Conservation (phyloP, 23 tunicate species). For the Trididemnum clinides region DNA sequence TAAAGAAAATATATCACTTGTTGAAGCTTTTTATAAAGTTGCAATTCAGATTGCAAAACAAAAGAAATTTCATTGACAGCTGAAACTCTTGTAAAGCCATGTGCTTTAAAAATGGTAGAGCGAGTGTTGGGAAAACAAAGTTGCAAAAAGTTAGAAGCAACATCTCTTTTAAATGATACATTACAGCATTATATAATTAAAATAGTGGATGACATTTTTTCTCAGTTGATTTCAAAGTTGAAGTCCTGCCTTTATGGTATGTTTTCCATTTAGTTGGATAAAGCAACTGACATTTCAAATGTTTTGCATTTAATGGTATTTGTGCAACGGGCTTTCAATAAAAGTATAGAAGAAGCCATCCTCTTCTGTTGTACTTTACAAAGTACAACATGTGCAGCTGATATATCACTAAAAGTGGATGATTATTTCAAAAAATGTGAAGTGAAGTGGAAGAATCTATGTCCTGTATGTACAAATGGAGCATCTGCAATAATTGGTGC, state of each 20-base stretch:
- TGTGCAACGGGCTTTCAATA: slow-evolving; percentile 41
- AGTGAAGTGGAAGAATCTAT: slow-evolving; percentile 32
- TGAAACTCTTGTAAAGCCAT: slow-evolving; percentile 37
- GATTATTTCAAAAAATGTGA: slow-evolving; percentile 35
- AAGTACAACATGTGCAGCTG: slow-evolving; percentile 50
- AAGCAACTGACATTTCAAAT: slow-evolving; percentile 51
- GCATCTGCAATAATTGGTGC: slow-evolving; percentile 25
- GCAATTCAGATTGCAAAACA: slow-evolving; percentile 41
- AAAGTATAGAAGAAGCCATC: slow-evolving; percentile 40
- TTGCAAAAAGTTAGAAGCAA: too few species aligned
- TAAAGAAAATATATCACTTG: slow-evolving; percentile 24
- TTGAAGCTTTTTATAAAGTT: too few species aligned
- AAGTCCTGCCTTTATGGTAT: too few species aligned
- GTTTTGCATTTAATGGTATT: slow-evolving; percentile 36
- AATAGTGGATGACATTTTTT: slow-evolving; percentile 39
- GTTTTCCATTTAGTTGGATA: too few species aligned
- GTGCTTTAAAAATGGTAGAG: too few species aligned
- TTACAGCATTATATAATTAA: slow-evolving; percentile 12
- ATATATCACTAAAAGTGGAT: slow-evolving; percentile 15
- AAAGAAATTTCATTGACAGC: slow-evolving; percentile 26
- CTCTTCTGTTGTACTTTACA: slow-evolving; percentile 36
- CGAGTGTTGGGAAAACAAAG: slow-evolving; percentile 41
- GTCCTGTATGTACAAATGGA: slow-evolving; percentile 45
- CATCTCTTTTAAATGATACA: too few species aligned
- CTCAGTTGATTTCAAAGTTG: too few species aligned